phyloP scores from a whole-genome alignment of 2,797 vertebrate genomes.

The Neoniphon sammara region DNA sequence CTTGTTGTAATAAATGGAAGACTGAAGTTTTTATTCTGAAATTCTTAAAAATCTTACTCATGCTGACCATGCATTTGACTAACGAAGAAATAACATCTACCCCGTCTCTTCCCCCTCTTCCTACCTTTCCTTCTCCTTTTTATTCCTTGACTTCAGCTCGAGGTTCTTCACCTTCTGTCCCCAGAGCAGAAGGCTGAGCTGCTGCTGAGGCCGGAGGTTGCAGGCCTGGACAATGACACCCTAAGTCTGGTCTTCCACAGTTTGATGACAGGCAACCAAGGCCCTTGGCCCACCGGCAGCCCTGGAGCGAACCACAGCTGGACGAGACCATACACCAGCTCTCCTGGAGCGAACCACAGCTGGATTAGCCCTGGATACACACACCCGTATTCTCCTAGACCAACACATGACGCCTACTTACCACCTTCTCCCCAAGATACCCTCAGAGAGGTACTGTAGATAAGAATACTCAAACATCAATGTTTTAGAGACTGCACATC shows the following conservation, averaged over 20 bases:
- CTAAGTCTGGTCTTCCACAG: conserved; percentile 77
- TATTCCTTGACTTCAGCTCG: conserved; percentile 66
- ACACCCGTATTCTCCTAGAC: not conserved
- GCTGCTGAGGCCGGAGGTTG: conserved; percentile 72
- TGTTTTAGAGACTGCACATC: too few relatives aligned
- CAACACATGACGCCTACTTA: conserved; percentile 7
- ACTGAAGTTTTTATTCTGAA: too few relatives aligned
- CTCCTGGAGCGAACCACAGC: conserved; percentile 9
- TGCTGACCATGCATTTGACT: too few relatives aligned
- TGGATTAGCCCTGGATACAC: conserved; percentile 20
- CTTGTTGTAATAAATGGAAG: too few relatives aligned
- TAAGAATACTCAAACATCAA: too few relatives aligned
- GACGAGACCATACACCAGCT: conserved; percentile 6
- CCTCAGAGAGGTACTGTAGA: conserved; percentile 66
- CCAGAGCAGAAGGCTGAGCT: conserved; percentile 82
- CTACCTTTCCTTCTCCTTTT: not conserved
- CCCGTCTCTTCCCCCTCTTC: too few relatives aligned
- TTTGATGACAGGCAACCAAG: conserved; percentile 52
- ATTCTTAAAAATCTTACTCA: too few relatives aligned
- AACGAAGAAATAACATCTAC: too few relatives aligned
- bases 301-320: conserved; percentile 17
- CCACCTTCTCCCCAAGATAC: conserved; percentile 35
- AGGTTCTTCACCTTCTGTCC: conserved; percentile 81
- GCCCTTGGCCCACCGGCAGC: conserved; percentile 6
- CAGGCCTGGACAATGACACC: conserved; percentile 71